phyloP scores from a whole-genome alignment of 2,888 invertebrate species.

The Sminthurinus aureus region DNA sequence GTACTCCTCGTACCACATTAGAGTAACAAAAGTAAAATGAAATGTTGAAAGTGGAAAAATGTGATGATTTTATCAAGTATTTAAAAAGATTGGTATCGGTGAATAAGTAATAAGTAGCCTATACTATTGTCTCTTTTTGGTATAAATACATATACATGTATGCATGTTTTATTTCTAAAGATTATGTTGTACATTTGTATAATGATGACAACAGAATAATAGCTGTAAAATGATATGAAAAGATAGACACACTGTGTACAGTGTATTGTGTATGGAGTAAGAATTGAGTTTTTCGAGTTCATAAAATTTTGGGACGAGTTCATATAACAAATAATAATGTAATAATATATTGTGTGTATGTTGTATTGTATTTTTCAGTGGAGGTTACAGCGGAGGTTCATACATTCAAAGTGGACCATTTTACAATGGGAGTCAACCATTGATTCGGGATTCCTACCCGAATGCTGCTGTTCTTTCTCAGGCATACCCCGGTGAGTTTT shows the following conservation, averaged over 20 bases:
- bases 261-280: too few relatives aligned
- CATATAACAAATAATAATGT: too few relatives aligned
- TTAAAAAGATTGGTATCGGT: slow-evolving; percentile 25
- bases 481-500: slow-evolving; percentile 58
- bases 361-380: slow-evolving; percentile 45
- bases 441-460: slow-evolving; percentile 51
- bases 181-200: too few relatives aligned
- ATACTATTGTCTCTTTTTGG: not conserved
- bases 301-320: too few relatives aligned
- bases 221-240: too few relatives aligned
- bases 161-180: too few relatives aligned
- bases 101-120: not conserved
- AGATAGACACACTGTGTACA: too few relatives aligned
- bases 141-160: not conserved
- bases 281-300: too few relatives aligned
- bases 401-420: slow-evolving; percentile 57
- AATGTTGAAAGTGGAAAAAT: not conserved
- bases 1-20: too few relatives aligned
- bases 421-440: slow-evolving; percentile 59
- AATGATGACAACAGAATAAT: too few relatives aligned
- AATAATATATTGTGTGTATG: slow-evolving; percentile 14
- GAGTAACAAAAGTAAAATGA: not conserved
- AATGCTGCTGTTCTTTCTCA: slow-evolving; percentile 59
- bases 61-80: not conserved
- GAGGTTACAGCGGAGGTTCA: slow-evolving; percentile 56